Conservation (phyloP, 2,888 invertebrate species). For the Uloborus plumipes region DNA sequence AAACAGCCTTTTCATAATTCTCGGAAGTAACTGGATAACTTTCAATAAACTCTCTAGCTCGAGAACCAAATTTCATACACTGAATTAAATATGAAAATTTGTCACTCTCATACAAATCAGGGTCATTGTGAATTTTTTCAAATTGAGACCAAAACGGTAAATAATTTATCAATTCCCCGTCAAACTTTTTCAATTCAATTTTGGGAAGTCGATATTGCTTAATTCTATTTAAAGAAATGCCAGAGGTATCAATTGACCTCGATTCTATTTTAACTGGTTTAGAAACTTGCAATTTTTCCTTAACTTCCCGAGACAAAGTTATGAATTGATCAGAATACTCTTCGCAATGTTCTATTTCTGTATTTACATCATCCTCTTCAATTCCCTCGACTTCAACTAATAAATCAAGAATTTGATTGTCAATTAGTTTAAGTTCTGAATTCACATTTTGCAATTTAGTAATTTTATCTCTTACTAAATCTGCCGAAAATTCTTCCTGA, state of each 20-base stretch:
- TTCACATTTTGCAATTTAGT: background rate
- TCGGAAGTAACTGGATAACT: conserved; percentile 23
- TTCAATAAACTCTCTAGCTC: conserved; percentile 16
- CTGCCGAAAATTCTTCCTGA: background rate
- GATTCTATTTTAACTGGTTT: background rate
- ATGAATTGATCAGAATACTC: conserved; percentile 6
- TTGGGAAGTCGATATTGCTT: conserved; percentile 61
- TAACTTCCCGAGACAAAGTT: background rate
- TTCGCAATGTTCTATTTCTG: background rate
- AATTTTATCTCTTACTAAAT: background rate
- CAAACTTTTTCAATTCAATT: conserved; percentile 67
- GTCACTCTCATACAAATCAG: conserved; percentile 15
- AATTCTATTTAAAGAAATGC: background rate
- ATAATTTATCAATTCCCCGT: conserved; percentile 63
- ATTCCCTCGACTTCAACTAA: background rate
- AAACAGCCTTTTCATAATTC: conserved; percentile 30
- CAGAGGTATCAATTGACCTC: background rate
- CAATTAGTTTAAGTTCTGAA: background rate
- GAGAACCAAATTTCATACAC: conserved; percentile 8
- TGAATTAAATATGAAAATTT: conserved; percentile 34
- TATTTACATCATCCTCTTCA: background rate
- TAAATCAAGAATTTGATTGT: conserved; percentile 5
- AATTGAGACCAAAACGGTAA: conserved; percentile 14
- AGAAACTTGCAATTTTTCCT: background rate
- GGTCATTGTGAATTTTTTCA: conserved; percentile 26